Evolutionary conservation across 1,140 invertebrate genomes (phyloP), one percentile per base, ranked within the genome.

Genomic region (Zophobas morio): DNA sequence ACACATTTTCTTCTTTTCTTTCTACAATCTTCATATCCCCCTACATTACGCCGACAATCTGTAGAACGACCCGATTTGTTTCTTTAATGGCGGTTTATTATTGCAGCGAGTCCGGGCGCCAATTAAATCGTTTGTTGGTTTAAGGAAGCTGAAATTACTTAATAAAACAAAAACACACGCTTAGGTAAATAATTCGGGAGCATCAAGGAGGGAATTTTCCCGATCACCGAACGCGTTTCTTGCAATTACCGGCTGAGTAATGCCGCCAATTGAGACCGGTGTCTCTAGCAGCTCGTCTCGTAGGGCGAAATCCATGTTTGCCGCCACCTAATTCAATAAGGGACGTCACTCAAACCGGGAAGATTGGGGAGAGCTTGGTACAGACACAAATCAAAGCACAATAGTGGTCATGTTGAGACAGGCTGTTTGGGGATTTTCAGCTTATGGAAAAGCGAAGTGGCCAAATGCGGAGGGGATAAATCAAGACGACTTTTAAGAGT

Each of bases 41-140:
- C 20, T 20, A 20, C 20, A 20, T 20, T 20, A 20, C 20, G 20
- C 20, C 20, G 20, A 20, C 20, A 20, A 20, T 20, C 20, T 20
- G 20, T 20, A 20, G 20, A 20, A 20, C 20, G 20, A 51, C 49
- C 20, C 4, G 49, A 51, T 51, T 51, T 51, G n/a, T 51, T 51
- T 51, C 49, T 51, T 51, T 20, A 51, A 51, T 51, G 4, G n/a
- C 3, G n/a, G 49, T 51, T 51, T 51, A 51, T 51, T 51, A 51
- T 51, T 51, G 49, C 49, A 51, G n/a, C 49, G n/a, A 2, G 49
- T 51, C 49, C 49, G n/a, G n/a, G 49, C 49, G 49, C 49, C 49
- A 51, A 51, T 51, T 51, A 51, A 51, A n/a, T 20, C 49, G 49
- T 51, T 51, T 51, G 20, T 51, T 51, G 20, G 6, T 51, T 51